Evolutionary conservation across 2,797 vertebrate genomes (phyloP).

Genomic region (Pseudomugil tenellus): DNA sequence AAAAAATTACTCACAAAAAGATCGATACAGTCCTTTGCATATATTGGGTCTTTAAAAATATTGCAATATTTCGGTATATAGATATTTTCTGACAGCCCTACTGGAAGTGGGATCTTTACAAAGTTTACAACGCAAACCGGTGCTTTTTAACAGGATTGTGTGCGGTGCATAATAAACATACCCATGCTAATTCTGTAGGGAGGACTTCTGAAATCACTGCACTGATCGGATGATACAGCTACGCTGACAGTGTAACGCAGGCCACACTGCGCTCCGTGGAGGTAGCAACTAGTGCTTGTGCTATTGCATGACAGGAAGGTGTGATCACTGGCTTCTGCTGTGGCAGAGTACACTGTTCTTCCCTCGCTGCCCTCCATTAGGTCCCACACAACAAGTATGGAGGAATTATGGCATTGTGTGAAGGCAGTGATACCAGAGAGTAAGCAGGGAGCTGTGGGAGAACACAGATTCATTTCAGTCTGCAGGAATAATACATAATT

Average conservation of each 20-base stretch:
- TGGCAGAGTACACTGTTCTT: slow-evolving; percentile 60
- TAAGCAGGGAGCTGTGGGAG: slow-evolving; percentile 71
- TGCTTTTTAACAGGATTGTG: background rate
- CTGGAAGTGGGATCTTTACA: too few relatives aligned
- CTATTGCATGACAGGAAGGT: slow-evolving; percentile 69
- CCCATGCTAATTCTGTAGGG: slow-evolving; percentile 77
- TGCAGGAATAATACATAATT: background rate
- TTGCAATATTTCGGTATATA: too few relatives aligned
- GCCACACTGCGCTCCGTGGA: slow-evolving; percentile 68
- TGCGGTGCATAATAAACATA: background rate
- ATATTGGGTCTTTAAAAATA: too few relatives aligned
- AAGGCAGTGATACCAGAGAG: slow-evolving; percentile 64
- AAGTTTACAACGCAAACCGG: too few relatives aligned
- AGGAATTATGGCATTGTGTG: slow-evolving; percentile 68
- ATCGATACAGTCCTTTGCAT: too few relatives aligned
- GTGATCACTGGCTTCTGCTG: slow-evolving; percentile 67
- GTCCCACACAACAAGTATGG: slow-evolving; percentile 74
- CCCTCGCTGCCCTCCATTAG: slow-evolving; percentile 34
- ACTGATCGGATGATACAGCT: slow-evolving; percentile 66
- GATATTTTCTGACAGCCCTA: too few relatives aligned
- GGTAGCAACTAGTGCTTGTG: slow-evolving; percentile 70
- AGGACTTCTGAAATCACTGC: slow-evolving; percentile 73
- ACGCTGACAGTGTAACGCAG: slow-evolving; percentile 76
- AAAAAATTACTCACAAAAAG: too few relatives aligned
- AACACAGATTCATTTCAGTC: background rate